These are phyloP conservation scores for Apostichopus californicus DNA, from an alignment of 35 echinoderm and acorn worm genomes.

Conservation along the genomic window DNA sequence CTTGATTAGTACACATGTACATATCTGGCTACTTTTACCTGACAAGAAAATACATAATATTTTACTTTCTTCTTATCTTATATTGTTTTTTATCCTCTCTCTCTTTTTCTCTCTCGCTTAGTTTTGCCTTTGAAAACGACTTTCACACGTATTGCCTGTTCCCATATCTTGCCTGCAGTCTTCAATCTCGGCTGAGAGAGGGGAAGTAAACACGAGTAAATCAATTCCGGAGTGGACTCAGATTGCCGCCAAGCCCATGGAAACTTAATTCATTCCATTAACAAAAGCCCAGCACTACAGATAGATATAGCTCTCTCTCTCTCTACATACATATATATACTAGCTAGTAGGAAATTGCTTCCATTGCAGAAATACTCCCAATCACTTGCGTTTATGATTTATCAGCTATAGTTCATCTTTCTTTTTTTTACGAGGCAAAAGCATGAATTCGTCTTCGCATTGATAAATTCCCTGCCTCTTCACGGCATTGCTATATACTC, in stretches of 20 bases:
- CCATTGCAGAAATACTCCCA: background rate
- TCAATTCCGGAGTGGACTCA: slow-evolving; percentile 2
- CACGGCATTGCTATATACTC: no score
- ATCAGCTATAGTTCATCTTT: background rate
- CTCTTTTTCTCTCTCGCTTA: no score
- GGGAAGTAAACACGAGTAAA: background rate
- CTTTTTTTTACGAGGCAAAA: background rate
- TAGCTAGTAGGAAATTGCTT: background rate
- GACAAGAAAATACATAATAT: no score
- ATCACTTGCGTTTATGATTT: slow-evolving; percentile 10
- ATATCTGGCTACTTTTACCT: no score
- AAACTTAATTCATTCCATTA: slow-evolving; percentile 5
- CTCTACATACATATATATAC: no score
- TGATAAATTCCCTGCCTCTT: background rate
- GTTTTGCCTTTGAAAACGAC: no score
- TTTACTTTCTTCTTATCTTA: no score
- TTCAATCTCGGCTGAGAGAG: no score
- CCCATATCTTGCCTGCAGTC: no score
- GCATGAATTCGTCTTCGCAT: background rate
- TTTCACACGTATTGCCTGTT: no score
- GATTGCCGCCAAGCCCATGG: background rate
- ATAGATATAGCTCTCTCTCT: background rate
- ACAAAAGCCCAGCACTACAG: background rate
- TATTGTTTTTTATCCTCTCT: no score
- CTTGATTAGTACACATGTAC: no score